Conservation (phyloP, 2,797 vertebrate genomes). For the Esox masquinongy region DNA sequence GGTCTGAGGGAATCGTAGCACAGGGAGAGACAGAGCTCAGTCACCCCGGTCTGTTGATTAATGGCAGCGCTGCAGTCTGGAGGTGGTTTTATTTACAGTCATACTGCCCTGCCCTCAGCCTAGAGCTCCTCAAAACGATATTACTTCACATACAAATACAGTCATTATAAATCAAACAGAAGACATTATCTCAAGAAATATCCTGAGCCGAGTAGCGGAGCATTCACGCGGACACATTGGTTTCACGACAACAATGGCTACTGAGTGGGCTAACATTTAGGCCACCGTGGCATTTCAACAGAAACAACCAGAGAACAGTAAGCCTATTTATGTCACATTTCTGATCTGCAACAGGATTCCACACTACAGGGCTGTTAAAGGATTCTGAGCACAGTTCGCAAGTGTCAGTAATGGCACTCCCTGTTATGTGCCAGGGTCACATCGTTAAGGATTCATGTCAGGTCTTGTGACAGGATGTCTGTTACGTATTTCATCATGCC, state of each 20-base stretch:
- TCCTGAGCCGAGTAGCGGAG: conserved; percentile 9
- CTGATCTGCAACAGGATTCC: neutral
- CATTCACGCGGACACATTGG: neutral
- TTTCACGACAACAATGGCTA: neutral
- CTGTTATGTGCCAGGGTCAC: conserved; percentile 23
- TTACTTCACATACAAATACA: conserved; percentile 57
- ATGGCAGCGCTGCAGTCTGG: conserved; percentile 63
- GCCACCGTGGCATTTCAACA: neutral
- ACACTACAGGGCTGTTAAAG: neutral
- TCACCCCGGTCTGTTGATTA: conserved; percentile 64
- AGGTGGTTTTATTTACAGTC: conserved; percentile 63
- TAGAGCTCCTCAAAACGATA: conserved; percentile 56
- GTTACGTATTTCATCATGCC: conserved; percentile 27
- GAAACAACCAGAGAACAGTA: conserved; percentile 11
- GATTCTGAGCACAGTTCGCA: conserved; percentile 11
- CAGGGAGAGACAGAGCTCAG: conserved; percentile 46
- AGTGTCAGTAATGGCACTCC: conserved; percentile 21
- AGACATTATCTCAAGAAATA: conserved; percentile 53
- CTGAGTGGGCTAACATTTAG: neutral
- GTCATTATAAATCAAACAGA: conserved; percentile 65
- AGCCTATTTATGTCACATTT: neutral
- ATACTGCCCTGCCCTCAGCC: conserved; percentile 47
- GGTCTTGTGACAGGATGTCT: conserved; percentile 24
- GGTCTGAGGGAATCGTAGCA: conserved; percentile 51
- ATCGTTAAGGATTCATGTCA: conserved; percentile 33